Percentiles rank a stretch among this genome's conserved stretches.
phyloP scores from a whole-genome alignment of 2,888 invertebrate genomes.

The Terebella lapidaria region DNA sequence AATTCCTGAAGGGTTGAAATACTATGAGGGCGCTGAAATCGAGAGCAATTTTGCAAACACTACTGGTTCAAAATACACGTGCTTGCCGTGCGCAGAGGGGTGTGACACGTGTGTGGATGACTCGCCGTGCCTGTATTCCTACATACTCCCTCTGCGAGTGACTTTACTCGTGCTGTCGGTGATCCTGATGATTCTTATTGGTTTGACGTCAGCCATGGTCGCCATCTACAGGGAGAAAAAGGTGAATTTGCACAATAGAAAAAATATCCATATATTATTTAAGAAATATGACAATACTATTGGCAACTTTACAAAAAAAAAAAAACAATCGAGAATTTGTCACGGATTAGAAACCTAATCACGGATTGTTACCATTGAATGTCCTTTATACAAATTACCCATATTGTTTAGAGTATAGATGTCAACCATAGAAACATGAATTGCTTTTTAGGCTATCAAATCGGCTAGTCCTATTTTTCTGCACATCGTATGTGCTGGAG shows the following conservation, averaged over 20 bases:
- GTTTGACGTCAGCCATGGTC: constrained; percentile 8
- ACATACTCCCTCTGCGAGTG: constrained; percentile 24
- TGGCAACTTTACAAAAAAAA: too few species aligned
- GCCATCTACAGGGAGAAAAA: constrained; percentile 7
- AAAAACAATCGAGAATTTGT: too few species aligned
- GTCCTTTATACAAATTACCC: too few species aligned
- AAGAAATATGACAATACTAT: too few species aligned
- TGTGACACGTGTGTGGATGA: constrained; percentile 42
- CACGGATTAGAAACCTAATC: too few species aligned
- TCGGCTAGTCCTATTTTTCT: constrained; percentile 90
- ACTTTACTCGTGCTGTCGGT: constrained; percentile 27
- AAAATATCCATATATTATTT: too few species aligned
- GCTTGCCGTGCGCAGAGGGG: constrained; percentile 36
- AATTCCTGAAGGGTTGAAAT: constrained; percentile 16
- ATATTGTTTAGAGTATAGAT: too few species aligned
- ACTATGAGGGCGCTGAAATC: constrained; percentile 34
- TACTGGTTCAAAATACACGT: constrained; percentile 17
- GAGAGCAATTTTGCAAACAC: constrained; percentile 27
- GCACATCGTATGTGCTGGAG: constrained; percentile 81
- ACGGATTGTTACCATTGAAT: too few species aligned
- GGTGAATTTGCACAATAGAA: too few species aligned
- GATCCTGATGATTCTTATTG: constrained; percentile 20
- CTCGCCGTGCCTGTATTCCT: constrained; percentile 38
- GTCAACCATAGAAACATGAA: too few species aligned
- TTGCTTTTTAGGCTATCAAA: constrained; percentile 77